Conservation (phyloP, 1,140 invertebrate genomes). For the Caligus rogercresseyi region DNA sequence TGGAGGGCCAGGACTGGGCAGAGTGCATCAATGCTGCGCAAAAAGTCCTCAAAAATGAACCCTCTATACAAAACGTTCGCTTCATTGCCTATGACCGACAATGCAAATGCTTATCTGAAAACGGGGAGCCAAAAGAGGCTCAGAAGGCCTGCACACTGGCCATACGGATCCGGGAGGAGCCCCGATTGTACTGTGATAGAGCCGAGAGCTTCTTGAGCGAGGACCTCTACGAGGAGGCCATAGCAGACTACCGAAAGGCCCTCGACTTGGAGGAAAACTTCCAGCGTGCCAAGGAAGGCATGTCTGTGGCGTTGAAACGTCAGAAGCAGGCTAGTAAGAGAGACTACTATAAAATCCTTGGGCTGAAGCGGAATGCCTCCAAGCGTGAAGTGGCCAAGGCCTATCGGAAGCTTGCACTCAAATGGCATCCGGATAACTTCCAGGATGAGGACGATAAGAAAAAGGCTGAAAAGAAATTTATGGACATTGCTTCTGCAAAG, state of each 20-base stretch:
- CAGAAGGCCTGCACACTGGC: conserved; percentile 61
- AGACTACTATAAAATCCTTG: conserved; percentile 97
- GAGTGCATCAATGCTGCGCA: conserved; percentile 55
- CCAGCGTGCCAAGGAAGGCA: conserved; percentile 67
- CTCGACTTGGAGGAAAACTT: conserved; percentile 61
- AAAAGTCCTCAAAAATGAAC: conserved; percentile 49
- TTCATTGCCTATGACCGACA: conserved; percentile 51
- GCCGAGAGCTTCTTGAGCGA: conserved; percentile 75
- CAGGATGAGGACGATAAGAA: conserved; percentile 69
- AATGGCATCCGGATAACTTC: conserved; percentile 98
- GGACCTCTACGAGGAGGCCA: conserved; percentile 85
- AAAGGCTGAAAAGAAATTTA: conserved; percentile 90
- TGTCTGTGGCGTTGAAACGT: conserved; percentile 72
- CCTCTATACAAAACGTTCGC: conserved; percentile 46
- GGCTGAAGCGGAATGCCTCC: conserved; percentile 58
- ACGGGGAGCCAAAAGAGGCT: conserved; percentile 40
- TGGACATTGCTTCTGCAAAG: conserved; percentile 96
- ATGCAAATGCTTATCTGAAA: conserved; percentile 52
- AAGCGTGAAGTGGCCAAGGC: conserved; percentile 81
- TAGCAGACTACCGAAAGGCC: conserved; percentile 67
- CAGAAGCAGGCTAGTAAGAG: conserved; percentile 80
- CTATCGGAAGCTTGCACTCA: conserved; percentile 70
- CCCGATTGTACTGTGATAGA: conserved; percentile 64
- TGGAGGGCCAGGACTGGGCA: conserved; percentile 46
- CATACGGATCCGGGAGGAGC: conserved; percentile 52